phyloP scores from a whole-genome alignment of 2,797 vertebrate genomes.

The Lophotriccus pileatus region DNA sequence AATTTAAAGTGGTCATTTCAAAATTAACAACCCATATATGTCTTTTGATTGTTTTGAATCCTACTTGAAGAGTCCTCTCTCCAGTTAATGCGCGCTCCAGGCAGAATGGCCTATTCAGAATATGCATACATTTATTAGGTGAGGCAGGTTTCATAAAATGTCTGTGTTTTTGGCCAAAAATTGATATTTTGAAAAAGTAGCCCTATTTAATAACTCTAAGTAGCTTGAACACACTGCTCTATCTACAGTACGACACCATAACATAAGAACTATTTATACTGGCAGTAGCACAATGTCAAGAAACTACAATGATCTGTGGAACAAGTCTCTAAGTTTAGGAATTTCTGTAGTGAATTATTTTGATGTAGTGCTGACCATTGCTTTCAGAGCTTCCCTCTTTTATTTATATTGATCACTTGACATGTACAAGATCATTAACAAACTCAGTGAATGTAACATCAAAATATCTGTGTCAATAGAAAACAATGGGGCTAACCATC shows the following conservation, averaged over 20 bases:
- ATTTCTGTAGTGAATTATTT: slow-evolving; percentile 1
- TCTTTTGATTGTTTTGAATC: background rate
- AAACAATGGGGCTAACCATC: background rate
- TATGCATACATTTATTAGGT: background rate
- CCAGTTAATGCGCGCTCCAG: background rate
- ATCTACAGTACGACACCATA: background rate
- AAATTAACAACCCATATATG: background rate
- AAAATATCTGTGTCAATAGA: background rate
- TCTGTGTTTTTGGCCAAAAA: background rate
- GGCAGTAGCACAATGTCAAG: background rate
- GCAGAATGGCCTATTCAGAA: background rate
- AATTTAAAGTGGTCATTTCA: background rate
- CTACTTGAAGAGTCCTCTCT: background rate
- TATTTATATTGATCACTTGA: slow-evolving; percentile 29
- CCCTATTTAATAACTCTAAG: slow-evolving; percentile 8
- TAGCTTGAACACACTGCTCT: background rate
- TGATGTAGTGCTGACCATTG: background rate
- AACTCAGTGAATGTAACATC: background rate
- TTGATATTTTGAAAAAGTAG: background rate
- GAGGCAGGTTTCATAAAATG: background rate
- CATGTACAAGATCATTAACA: slow-evolving; percentile 1
- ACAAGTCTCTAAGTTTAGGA: background rate
- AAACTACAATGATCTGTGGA: background rate
- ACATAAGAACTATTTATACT: background rate
- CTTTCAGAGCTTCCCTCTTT: background rate